Evolutionary conservation across 1,140 invertebrate species (phyloP), one percentile per base, ranked within the genome.

Genomic region (Epicauta chinensis): DNA sequence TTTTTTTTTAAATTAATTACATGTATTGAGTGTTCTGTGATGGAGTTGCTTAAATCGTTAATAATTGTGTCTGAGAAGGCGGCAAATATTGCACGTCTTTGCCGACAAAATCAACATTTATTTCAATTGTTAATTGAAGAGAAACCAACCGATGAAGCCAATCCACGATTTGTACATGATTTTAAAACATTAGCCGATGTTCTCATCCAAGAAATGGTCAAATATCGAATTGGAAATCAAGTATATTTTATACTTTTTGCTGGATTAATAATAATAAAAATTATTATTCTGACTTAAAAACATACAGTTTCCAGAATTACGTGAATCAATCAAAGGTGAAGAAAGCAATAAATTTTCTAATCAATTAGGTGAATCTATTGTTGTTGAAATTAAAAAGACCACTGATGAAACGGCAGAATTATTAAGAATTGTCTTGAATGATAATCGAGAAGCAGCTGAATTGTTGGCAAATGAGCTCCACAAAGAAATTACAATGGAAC

Each of bases 131-230:
- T 93, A 2, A 77, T 91, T 1, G 77, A 87, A 68, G 82, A 86
- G 60, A 89, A 88, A 59, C 71, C 66, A 1, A 68, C 71, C 2
- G 64, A 69, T 9, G 81, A 86, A 59, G 81, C 83, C 34, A 87
- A 86, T 72, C 75, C 79, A 3, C 70, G 84, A 13, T 87, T 89
- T 60, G 71, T 82, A 13, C 79, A 81, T 46, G 87, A 91, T 69
- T 91, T 89, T 58, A 91, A 91, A 70, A 91, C 87, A 0, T 69
- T 91, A 32, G 87, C 87, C 0, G 88, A 91, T 71, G 87, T 90
- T 32, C 75, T 90, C 0, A 87, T 91, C 45, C 88, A 91, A 67
- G 83, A 89, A 71, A 82, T 82, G n/a, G 79, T 89, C 16, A 78
- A 79, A 60, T 75, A 86, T 66, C 81, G 88, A 55, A 74, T 90